These are phyloP conservation scores for Drosophila mercatorum DNA, from an alignment of 2,888 invertebrate genomes.

Conservation along the genomic window DNA sequence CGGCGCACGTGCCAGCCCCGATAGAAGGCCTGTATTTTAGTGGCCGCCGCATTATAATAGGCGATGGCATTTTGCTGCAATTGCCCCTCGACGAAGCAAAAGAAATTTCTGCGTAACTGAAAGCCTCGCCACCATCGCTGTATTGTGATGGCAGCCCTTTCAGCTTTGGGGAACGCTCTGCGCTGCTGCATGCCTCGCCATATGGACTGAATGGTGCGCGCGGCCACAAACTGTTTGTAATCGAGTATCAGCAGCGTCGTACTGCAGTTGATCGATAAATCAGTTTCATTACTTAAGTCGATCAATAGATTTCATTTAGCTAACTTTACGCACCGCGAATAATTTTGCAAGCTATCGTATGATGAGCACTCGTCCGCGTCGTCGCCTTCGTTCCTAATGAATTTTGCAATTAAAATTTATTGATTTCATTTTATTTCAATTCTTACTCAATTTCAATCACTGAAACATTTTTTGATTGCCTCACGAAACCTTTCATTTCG, in stretches of 20 bases:
- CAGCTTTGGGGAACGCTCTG: not conserved
- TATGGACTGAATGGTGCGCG: constrained; percentile 71
- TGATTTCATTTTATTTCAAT: not conserved
- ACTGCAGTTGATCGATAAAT: constrained; percentile 29
- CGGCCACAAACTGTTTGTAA: constrained; percentile 71
- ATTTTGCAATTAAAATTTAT: too few relatives aligned
- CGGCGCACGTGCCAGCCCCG: constrained; percentile 78
- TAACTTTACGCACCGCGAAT: constrained; percentile 5
- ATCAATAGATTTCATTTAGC: not conserved
- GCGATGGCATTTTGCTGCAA: constrained; percentile 52
- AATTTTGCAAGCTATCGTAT: not conserved
- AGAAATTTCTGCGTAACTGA: constrained; percentile 25
- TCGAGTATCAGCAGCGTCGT: constrained; percentile 59
- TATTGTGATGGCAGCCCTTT: constrained; percentile 50
- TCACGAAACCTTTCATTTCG: not conserved
- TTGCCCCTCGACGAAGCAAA: constrained; percentile 42
- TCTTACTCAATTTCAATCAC: not conserved
- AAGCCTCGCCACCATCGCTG: constrained; percentile 82
- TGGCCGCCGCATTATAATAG: constrained; percentile 61
- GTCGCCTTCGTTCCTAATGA: not conserved
- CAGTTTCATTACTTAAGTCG: too few relatives aligned
- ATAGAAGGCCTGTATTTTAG: constrained; percentile 75
- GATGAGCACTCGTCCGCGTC: not conserved
- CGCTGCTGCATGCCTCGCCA: constrained; percentile 63
- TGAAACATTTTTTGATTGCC: too few relatives aligned